Evolutionary conservation across 2,113 vertebrate genomes (phyloP).

Genomic region (Brachyistius frenatus): DNA sequence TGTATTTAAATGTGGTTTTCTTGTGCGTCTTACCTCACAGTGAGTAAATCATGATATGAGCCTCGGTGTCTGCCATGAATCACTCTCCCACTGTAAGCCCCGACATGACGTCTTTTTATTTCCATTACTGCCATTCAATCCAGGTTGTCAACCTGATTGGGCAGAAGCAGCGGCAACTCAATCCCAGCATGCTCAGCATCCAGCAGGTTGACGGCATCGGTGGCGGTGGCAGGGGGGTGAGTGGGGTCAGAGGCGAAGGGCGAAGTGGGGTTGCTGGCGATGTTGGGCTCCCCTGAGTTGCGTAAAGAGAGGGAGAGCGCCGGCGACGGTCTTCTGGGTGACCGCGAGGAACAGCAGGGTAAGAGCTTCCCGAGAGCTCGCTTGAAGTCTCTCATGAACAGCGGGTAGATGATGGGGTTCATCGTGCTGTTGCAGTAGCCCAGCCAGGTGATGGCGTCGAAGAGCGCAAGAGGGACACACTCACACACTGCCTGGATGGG

Average conservation of each 20-base stretch:
- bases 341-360: constrained; percentile 85
- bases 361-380: constrained; percentile 90
- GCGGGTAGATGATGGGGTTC: constrained; percentile 98
- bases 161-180: constrained; percentile 77
- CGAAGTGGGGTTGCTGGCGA: constrained; percentile 83
- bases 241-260: constrained; percentile 74
- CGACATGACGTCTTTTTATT: background rate
- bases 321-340: constrained; percentile 81
- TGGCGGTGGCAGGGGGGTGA: constrained; percentile 67
- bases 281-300: constrained; percentile 89
- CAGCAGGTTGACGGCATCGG: constrained; percentile 81
- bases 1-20: background rate
- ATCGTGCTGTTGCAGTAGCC: constrained; percentile 99
- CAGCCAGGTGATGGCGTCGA: constrained; percentile 95
- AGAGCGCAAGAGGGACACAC: constrained; percentile 88
- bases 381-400: constrained; percentile 99
- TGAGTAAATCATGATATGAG: constrained; percentile 1
- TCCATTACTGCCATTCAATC: constrained; percentile 72
- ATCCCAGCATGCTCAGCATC: constrained; percentile 70
- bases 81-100: too few species aligned
- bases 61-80: background rate
- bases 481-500: constrained; percentile 88
- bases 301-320: constrained; percentile 90
- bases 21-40: background rate
- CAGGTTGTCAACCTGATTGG: constrained; percentile 81